A percentile compares a stretch with the other conserved stretches of the same genome.
Evolutionary conservation across 2,888 invertebrate genomes (phyloP).

Genomic region (Miltochrista miniata): DNA sequence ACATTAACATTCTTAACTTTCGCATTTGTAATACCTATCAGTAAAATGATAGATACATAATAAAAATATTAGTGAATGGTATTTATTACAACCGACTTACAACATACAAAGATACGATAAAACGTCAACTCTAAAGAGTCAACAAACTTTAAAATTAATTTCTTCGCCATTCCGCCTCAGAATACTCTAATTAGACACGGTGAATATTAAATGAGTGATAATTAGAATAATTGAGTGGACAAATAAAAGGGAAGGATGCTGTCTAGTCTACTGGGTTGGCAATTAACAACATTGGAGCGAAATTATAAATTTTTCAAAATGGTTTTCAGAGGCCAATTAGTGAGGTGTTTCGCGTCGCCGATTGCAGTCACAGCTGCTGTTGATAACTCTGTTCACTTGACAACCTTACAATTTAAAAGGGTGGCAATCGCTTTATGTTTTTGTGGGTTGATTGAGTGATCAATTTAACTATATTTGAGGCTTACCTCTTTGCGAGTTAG

Average conservation of each 20-base stretch:
- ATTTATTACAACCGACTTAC: too few species aligned
- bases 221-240: conserved; percentile 16
- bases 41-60: too few species aligned
- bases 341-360: conserved; percentile 26
- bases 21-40: too few species aligned
- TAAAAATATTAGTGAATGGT: too few species aligned
- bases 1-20: too few species aligned
- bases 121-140: not conserved
- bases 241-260: conserved; percentile 18
- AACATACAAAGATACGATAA: too few species aligned
- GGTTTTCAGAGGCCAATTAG: conserved; percentile 32
- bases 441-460: not conserved
- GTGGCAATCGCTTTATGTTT: conserved; percentile 15
- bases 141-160: conserved; percentile 15
- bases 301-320: conserved; percentile 30
- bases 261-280: conserved; percentile 5
- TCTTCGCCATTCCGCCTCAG: conserved; percentile 9
- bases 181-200: conserved; percentile 14
- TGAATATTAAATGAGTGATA: conserved; percentile 24
- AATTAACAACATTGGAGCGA: conserved; percentile 21
- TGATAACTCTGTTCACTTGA: conserved; percentile 23
- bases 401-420: conserved; percentile 10
- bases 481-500: not conserved
- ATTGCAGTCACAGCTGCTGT: conserved; percentile 27
- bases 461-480: not conserved